Evolutionary conservation across 2,113 vertebrate species (phyloP), one percentile per base, ranked within the genome.

Genomic region (Penelope pileata): DNA sequence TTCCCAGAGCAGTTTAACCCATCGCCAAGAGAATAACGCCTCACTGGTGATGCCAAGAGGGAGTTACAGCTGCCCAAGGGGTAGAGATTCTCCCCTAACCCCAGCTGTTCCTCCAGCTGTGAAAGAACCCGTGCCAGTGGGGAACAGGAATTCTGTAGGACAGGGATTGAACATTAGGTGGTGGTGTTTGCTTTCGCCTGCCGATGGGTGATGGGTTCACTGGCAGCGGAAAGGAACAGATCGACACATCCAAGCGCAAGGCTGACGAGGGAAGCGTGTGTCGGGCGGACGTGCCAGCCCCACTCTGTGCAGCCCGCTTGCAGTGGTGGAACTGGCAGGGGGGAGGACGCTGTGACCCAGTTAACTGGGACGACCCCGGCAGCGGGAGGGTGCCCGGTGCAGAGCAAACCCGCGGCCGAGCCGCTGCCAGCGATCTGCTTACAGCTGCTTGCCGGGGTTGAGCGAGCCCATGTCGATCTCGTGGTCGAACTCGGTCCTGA

Each of bases 391-490:
- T 0, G 0, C 64, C 79, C 81, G 88, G 80, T 36, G 66, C 48
- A 5, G 40, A 69, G 78, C 87, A 40, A 77, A 67, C 64, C 14
- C 5, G 2, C 50, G 76, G 27, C 75, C 5, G 9, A 91, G 90
- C 79, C 50, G 1, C 4, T 29, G 34, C 51, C 90, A 53, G 73
- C 51, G 79, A 30, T 26, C 32, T 36, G 97, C 99, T 99, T 94
- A 99, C 99, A 99, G 94, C 95, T 99, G 99, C 93, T 99, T 99
- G 85, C 99, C 99, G 0, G 99, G 99, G 96, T 99, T 99, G 75
- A 99, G 97, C 2, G 99, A 99, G 84, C 99, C 99, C 88, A 98
- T 98, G 79, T 99, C 99, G 6, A 99, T 98, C 91, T 99, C 99
- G 1, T 72, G 97, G 97, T 99, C 99, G 24, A 99, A 99, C 53